A percentile compares a stretch with the other conserved stretches of the same genome.
Conservation (phyloP, 2,888 invertebrate species). For the Cephus nigrinus region DNA sequence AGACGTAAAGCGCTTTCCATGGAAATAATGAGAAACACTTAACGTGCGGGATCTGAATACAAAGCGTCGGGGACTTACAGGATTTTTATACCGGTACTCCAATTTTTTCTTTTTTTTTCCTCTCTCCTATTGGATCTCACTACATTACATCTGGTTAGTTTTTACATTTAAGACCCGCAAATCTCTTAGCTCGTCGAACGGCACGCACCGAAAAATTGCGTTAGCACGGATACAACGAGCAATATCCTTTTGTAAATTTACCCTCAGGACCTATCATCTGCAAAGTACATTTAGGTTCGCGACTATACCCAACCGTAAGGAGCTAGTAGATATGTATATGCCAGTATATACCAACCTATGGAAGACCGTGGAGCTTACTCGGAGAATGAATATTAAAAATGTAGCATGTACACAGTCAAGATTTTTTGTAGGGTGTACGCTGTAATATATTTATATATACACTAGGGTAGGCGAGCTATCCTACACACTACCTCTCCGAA, state of each 20-base stretch:
- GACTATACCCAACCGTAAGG: not conserved
- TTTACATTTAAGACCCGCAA: not conserved
- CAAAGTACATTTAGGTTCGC: slow-evolving; percentile 9
- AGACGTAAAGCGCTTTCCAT: not conserved
- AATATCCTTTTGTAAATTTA: slow-evolving; percentile 20
- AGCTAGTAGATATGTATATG: not conserved
- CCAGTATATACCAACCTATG: not conserved
- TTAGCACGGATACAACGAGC: not conserved
- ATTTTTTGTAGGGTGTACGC: not conserved
- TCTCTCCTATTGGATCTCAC: not conserved
- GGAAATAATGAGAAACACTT: slow-evolving; percentile 1
- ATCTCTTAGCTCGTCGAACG: not conserved
- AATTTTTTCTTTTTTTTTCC: not conserved
- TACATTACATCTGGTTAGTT: not conserved
- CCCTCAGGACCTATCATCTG: slow-evolving; percentile 12
- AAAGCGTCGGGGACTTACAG: not conserved
- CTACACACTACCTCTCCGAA: not conserved
- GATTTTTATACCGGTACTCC: not conserved
- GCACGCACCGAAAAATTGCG: not conserved
- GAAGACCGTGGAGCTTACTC: not conserved
- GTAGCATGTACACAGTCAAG: not conserved
- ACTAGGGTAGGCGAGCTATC: not conserved
- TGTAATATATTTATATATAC: not conserved
- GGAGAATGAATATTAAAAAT: not conserved
- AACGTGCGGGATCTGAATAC: not conserved